These are phyloP conservation scores for Myripristis jacobus DNA, from an alignment of 2,797 vertebrate genomes.

Conservation along the genomic window DNA sequence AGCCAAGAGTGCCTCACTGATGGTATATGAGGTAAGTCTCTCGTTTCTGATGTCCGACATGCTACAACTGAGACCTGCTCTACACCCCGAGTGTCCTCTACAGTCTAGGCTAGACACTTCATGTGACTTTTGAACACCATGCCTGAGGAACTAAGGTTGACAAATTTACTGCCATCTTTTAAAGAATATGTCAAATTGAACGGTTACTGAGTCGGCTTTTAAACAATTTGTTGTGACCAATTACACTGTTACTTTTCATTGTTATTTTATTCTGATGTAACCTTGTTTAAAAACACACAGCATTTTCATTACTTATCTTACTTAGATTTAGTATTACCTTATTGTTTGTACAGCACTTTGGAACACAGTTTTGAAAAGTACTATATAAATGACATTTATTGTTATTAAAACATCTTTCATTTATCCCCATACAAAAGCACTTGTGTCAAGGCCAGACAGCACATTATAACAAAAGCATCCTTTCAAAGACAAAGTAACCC, in stretches of 20 bases:
- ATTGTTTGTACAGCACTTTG: background rate
- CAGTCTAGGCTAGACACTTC: background rate
- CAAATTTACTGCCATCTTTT: no score
- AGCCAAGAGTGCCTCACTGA: constrained; percentile 15
- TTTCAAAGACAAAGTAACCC: background rate
- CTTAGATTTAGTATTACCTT: background rate
- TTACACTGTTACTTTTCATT: background rate
- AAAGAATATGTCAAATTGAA: no score
- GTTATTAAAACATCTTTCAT: background rate
- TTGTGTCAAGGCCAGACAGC: background rate
- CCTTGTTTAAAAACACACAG: no score
- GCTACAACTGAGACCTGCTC: background rate
- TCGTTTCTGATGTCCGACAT: background rate
- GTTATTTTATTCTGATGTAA: background rate
- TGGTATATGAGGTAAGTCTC: constrained; percentile 7
- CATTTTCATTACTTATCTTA: no score
- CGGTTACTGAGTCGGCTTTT: no score
- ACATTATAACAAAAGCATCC: background rate
- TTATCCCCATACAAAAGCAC: background rate
- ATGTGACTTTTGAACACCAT: background rate
- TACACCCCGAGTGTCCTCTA: background rate
- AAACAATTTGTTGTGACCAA: no score
- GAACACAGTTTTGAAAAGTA: background rate
- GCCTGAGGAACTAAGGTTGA: background rate
- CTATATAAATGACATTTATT: background rate